phyloP scores from a whole-genome alignment of 2,888 invertebrate genomes.

The Drosophila conformis region DNA sequence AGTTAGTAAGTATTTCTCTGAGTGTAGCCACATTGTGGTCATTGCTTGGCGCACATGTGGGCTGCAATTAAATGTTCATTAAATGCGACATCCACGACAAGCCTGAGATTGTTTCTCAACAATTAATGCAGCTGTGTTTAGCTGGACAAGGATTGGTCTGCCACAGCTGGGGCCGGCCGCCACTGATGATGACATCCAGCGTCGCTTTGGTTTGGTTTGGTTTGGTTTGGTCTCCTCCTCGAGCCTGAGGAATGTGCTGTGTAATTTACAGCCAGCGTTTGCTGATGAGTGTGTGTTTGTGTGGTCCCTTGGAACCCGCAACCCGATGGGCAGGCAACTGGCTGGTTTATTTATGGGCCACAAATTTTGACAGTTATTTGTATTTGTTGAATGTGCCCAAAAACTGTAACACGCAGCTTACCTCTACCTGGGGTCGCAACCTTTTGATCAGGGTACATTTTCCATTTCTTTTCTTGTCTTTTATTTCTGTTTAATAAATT shows the following conservation, averaged over 20 bases:
- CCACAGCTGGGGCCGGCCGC: slow-evolving; percentile 3
- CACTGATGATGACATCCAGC: slow-evolving; percentile 73
- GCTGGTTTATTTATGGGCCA: slow-evolving; percentile 64
- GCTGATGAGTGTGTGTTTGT: slow-evolving; percentile 31
- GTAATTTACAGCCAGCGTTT: slow-evolving; percentile 63
- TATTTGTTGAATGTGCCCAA: slow-evolving; percentile 23
- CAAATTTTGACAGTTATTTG: slow-evolving; percentile 73
- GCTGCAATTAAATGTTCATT: slow-evolving; percentile 78
- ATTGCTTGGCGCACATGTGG: slow-evolving; percentile 72
- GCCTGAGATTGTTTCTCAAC: slow-evolving; percentile 62
- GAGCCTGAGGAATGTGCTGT: slow-evolving; percentile 63
- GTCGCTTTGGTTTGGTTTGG: slow-evolving; percentile 6
- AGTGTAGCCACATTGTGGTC: slow-evolving; percentile 35
- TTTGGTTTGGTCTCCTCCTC: neutral
- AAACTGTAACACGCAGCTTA: slow-evolving; percentile 53
- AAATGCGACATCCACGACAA: slow-evolving; percentile 71
- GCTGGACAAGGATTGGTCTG: slow-evolving; percentile 42
- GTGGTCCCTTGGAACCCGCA: slow-evolving; percentile 16
- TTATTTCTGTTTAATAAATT: slow-evolving; percentile 67
- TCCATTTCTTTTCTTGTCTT: slow-evolving; percentile 26
- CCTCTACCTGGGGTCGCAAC: slow-evolving; percentile 9
- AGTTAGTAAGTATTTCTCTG: neutral
- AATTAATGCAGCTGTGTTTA: slow-evolving; percentile 54
- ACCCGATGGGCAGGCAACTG: neutral
- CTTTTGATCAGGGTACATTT: slow-evolving; percentile 46